Evolutionary conservation across 2,888 invertebrate species (phyloP).

Genomic region (Penaeus monodon): DNA sequence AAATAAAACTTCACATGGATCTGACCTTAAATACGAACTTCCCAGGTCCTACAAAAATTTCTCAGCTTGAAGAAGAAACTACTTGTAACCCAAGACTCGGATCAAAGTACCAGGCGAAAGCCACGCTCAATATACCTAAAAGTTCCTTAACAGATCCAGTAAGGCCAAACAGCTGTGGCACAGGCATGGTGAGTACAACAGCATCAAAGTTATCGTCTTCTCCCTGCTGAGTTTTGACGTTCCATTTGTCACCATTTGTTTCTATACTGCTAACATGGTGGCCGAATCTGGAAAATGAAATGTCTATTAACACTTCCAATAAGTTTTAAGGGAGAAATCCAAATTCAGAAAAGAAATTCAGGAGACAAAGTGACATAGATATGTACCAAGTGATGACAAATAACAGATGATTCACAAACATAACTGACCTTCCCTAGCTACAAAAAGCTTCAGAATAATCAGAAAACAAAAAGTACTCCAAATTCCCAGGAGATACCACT

Average conservation of each 20-base stretch:
- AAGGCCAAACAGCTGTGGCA: constrained; percentile 47
- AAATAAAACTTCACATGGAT: no score
- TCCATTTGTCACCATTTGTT: constrained; percentile 33
- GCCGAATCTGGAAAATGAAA: constrained; percentile 19
- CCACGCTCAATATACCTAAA: constrained; percentile 10
- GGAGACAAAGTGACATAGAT: no score
- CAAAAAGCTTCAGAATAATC: no score
- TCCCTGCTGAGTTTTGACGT: constrained; percentile 37
- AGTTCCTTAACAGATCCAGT: constrained; percentile 39
- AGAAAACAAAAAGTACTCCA: neutral
- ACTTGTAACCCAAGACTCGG: neutral
- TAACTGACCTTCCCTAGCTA: no score
- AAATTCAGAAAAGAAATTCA: no score
- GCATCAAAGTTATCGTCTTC: constrained; percentile 47
- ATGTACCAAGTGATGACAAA: no score
- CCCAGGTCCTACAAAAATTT: no score
- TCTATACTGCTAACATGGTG: constrained; percentile 43
- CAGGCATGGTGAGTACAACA: constrained; percentile 59
- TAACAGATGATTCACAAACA: no score
- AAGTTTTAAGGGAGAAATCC: no score
- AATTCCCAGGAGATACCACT: neutral
- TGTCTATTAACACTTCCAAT: neutral
- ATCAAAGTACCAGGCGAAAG: no score
- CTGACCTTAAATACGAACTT: no score
- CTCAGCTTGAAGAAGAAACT: neutral